Evolutionary conservation across 2,888 invertebrate species (phyloP).

Genomic region (Sarcophaga variegata): DNA sequence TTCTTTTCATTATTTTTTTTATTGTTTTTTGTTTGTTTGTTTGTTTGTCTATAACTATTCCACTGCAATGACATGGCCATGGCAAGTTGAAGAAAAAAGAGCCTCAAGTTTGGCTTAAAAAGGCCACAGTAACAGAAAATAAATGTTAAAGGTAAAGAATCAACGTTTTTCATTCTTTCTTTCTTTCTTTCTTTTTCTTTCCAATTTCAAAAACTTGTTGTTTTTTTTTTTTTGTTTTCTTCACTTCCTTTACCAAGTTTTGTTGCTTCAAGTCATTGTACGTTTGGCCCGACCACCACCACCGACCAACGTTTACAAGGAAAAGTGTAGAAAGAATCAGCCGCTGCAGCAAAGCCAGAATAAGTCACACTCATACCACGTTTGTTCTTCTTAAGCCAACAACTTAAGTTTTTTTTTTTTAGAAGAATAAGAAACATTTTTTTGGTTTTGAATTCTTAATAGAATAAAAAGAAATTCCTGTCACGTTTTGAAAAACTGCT

Average conservation of each 20-base stretch:
- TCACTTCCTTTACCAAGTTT: conserved; percentile 20
- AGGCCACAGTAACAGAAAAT: background rate
- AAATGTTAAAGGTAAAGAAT: conserved; percentile 45
- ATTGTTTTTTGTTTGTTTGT: conserved; percentile 5
- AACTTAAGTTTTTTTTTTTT: background rate
- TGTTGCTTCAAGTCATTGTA: conserved; percentile 26
- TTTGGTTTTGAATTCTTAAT: conserved; percentile 1
- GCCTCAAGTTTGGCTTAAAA: conserved; percentile 42
- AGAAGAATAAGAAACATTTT: too few relatives aligned
- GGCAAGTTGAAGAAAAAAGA: conserved; percentile 32
- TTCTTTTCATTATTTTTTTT: conserved; percentile 9
- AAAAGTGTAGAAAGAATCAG: background rate
- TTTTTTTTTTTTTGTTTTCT: conserved; percentile 10
- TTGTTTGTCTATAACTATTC: conserved; percentile 34
- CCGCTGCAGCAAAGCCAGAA: background rate
- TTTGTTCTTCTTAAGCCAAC: too few relatives aligned
- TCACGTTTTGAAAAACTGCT: conserved; percentile 51
- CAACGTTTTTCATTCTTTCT: background rate
- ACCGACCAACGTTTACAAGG: background rate
- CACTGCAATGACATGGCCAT: conserved; percentile 49
- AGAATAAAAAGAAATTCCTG: conserved; percentile 45
- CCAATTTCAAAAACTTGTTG: conserved; percentile 19
- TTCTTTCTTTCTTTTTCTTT: conserved; percentile 9
- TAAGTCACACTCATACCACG: background rate
- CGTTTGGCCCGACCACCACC: background rate